Base-by-base conservation (phyloP, 2,113 vertebrate species). In the Urocynchramus pylzowi region DNA sequence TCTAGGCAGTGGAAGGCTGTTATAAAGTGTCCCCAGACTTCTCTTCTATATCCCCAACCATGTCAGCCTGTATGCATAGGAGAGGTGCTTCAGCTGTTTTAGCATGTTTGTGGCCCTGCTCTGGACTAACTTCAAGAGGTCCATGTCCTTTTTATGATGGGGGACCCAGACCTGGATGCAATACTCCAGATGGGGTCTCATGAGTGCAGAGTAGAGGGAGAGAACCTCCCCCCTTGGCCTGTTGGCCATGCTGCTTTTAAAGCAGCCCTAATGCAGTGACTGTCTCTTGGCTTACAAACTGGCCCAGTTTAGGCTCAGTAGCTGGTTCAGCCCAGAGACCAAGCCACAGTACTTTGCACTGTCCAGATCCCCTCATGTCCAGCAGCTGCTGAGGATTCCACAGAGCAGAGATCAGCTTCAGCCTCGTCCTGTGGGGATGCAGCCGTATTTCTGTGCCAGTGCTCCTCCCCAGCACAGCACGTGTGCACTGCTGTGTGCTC, bases 381-480 rank as follows among this genome's bases (percentile, higher is more conserved):
- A 45, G 31, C 41, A 59, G 3, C 35, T 18, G 19, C 56, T 41
- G 71, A 41, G 53, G 31, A 59, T 71, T 89, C 49, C 47, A 20
- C 1, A 12, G 52, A 54, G 68, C 22, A 71, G 77, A 35, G 30
- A 39, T 16, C 60, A 47, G 8, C 85, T 69, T 42, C 26, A 19
- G 23, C 82, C 50, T 39, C 0, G 0, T 73, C 41, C 82, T 50
- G 39, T 24, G 59, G 63, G 61, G 35, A 0, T n/a, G 35, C 44
- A 73, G 68, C 49, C 0, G 0, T 6, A 6, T 73, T 50, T 52
- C 85, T 0, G 1, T 26, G 54, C 41, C 0, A 0, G 4, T 56
- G 50, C 27, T 52, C 37, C n/a, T n/a, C 49, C 71, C 81, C 59
- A 33, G 26, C 7, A 1, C 84, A 56, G 57, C n/a, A 11, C 0